Base-by-base conservation (phyloP, 1,140 invertebrate genomes). In the Halictus rubicundus region DNA sequence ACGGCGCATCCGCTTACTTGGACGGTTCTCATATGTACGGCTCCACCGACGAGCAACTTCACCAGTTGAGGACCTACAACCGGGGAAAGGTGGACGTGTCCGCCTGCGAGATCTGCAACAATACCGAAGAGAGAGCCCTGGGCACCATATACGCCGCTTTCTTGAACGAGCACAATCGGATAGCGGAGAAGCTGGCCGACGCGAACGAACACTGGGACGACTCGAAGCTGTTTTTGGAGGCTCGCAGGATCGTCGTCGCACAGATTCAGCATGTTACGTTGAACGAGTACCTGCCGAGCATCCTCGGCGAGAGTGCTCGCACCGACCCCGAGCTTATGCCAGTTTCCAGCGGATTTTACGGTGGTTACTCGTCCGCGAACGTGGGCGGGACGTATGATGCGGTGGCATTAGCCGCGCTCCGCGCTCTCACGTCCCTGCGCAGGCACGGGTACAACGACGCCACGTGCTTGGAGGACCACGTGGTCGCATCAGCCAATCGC, bases 21-120 rank as follows among this genome's bases (percentile, higher is more conserved):
- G 98, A 99, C 88, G 98, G 95, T 2, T 98, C 97, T 0, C 95
- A 96, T 21, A 92, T 99, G 57, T 99, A 99, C 89, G 98, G 98
- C 8, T 96, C 94, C 68, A 96, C 95, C 0, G 95, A 96, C 59
- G 94, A 95, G 60, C 94, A 95, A 82, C 89, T 96, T 10, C 94
- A 96, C 46, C 94, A 95, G 32, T 90, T 97, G 1, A 91, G 97
- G 52, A 95, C 96, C 0, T 98, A 97, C 90, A 95, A 96, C 76
- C 95, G 95, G 63, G 95, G 97, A 10, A 94, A 95, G 80, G 94
- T 97, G 3, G 95, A 96, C 81, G 75, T 95, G 4, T 92, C 91
- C 3, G 93, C 94, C 0, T 97, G 96, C 88, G 93, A 94, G 64
- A 92, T 94, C 72, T 96, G 94, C 84, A 89, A 91, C 19, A 70